phyloP scores from a whole-genome alignment of 1,140 invertebrate genomes.

The Nasonia giraulti region DNA sequence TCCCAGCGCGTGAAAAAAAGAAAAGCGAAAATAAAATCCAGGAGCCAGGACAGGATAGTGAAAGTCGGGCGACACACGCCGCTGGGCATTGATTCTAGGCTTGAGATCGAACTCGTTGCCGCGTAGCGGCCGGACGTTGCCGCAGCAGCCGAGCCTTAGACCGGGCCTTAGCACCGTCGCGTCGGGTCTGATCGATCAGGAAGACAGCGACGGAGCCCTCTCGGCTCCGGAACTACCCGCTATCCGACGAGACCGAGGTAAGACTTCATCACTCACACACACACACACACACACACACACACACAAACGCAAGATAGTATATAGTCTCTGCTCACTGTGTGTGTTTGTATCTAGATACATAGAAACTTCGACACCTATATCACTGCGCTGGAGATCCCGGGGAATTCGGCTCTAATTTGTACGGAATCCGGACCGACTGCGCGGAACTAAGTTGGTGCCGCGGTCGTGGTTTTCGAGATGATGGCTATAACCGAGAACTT shows the following conservation, averaged over 20 bases:
- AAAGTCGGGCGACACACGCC: slow-evolving; percentile 40
- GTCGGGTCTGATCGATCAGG: slow-evolving; percentile 79
- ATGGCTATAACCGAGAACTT: not conserved
- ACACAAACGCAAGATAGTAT: not conserved
- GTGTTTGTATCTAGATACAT: not conserved
- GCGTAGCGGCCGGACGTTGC: slow-evolving; percentile 72
- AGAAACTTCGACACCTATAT: slow-evolving; percentile 15
- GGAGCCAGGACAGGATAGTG: slow-evolving; percentile 37
- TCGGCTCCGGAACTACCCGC: slow-evolving; percentile 87
- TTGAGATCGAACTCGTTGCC: slow-evolving; percentile 74
- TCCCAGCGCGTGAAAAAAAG: not conserved
- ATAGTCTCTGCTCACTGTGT: no score
- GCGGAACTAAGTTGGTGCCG: not conserved
- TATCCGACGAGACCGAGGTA: slow-evolving; percentile 79
- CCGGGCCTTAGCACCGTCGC: slow-evolving; percentile 72
- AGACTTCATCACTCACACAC: slow-evolving; percentile 20
- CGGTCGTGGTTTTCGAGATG: not conserved
- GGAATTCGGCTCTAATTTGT: slow-evolving; percentile 6
- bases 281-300: slow-evolving; percentile 19
- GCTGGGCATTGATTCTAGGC: slow-evolving; percentile 57
- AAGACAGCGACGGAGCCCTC: slow-evolving; percentile 87
- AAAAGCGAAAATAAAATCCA: not conserved
- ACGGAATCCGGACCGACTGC: not conserved
- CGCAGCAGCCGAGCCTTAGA: slow-evolving; percentile 70
- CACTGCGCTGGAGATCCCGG: not conserved